Percentiles rank a stretch among this genome's conserved stretches.
These are phyloP conservation scores for Hedya salicella DNA, from an alignment of 2,888 invertebrate genomes.

Conservation along the genomic window DNA sequence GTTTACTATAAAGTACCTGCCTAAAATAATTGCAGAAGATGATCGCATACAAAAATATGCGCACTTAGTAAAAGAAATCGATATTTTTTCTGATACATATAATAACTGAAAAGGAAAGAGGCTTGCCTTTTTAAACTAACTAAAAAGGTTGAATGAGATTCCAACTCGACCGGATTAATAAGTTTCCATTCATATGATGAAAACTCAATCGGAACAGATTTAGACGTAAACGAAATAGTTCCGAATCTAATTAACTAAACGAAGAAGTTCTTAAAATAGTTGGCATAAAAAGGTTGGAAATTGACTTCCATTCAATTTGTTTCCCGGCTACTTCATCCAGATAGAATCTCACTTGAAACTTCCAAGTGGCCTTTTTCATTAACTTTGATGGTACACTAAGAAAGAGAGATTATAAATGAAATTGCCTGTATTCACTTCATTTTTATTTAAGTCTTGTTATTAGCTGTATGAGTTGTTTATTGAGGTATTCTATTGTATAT, in stretches of 20 bases:
- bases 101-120: neutral
- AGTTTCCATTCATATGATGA: conserved; percentile 22
- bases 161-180: conserved; percentile 14
- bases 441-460: neutral
- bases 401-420: conserved; percentile 30
- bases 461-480: neutral
- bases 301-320: conserved; percentile 42
- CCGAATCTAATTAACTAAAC: conserved; percentile 38
- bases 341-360: conserved; percentile 43
- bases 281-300: conserved; percentile 42
- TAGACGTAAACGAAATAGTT: conserved; percentile 26
- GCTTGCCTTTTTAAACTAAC: neutral
- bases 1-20: no score
- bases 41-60: no score
- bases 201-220: conserved; percentile 25
- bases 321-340: conserved; percentile 40
- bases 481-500: neutral
- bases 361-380: conserved; percentile 44
- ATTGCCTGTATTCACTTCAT: conserved; percentile 1
- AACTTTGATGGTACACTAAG: conserved; percentile 39
- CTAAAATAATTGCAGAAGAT: no score
- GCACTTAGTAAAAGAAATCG: no score
- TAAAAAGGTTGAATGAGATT: neutral
- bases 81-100: no score
- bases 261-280: conserved; percentile 41